Evolutionary conservation across 2,113 vertebrate genomes (phyloP), one percentile per base, ranked within the genome.

Genomic region (Coracopsis vasa): DNA sequence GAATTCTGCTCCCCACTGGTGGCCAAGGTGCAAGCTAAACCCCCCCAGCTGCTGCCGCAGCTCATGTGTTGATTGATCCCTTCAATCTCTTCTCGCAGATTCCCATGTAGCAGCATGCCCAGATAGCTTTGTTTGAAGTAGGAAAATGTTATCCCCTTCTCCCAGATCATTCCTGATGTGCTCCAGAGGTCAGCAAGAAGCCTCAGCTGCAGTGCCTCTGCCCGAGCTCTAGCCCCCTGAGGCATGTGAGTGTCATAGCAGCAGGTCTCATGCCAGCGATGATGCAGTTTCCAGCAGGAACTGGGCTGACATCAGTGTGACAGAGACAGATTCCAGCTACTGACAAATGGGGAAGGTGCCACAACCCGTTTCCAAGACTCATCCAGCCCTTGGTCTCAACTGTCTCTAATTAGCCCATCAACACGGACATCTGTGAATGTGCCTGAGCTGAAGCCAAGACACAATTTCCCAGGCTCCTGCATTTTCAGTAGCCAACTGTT

Each of bases 21-120:
- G 25, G 84, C 50, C 71, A 39, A 82, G 31, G 61, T 71, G 51
- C 27, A 39, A 14, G 45, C 42, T 48, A 35, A 58, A 9, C 16
- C 24, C 11, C 1, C 1, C 54, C 0, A 0, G 27, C 64, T 77
- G 48, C 60, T 2, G 4, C 58, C 69, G 44, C n/a, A 37, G 64
- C 60, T 87, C 53, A 13, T 0, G 2, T 31, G 28, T 51, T 47
- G 17, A 2, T 42, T 44, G 17, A 4, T 93, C 47, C n/a, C 77
- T 65, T 66, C 77, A 12, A 3, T 58, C 25, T 33, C 51, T 62
- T 42, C 50, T 81, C 84, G 69, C 17, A 10, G n/a, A 67, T 42
- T 84, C 44, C 61, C 45, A 11, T 4, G 0, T 17, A 56, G 31
- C 54, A 62, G 11, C 1, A 0, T 37, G 50, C 47, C 31, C 61